Conservation (phyloP, 2,113 vertebrate genomes). For the Motacilla alba region DNA sequence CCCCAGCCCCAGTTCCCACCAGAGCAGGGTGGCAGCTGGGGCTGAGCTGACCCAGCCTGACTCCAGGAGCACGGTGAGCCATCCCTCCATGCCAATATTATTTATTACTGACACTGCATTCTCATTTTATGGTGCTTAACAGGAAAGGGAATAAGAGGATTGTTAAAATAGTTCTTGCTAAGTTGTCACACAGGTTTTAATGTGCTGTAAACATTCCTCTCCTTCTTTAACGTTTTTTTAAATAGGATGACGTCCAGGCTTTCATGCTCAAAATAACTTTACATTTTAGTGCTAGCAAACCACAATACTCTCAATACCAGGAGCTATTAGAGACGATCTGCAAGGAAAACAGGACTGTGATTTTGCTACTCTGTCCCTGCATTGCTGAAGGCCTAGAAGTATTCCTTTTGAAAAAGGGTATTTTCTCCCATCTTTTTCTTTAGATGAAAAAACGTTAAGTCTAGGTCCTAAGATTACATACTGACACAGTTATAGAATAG, state of each 20-base stretch:
- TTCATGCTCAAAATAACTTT: constrained; percentile 27
- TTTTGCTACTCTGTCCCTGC: background rate
- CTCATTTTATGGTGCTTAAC: background rate
- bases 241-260: background rate
- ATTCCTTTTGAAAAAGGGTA: background rate
- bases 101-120: background rate
- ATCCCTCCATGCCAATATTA: background rate
- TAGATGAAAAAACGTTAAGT: background rate
- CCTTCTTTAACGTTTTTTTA: background rate
- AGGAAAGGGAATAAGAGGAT: constrained; percentile 49
- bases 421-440: background rate
- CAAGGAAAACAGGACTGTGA: background rate
- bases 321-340: background rate
- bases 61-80: background rate
- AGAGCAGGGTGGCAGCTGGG: background rate
- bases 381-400: background rate
- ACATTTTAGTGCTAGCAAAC: constrained; percentile 1
- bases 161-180: constrained; percentile 49
- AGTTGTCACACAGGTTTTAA: constrained; percentile 52
- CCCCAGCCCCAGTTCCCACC: background rate
- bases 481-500: constrained; percentile 13
- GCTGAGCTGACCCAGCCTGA: background rate
- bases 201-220: constrained; percentile 40
- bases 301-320: background rate
- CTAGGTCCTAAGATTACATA: background rate